Evolutionary conservation across 2,113 vertebrate genomes (phyloP).

Genomic region (Toxostoma redivivum): DNA sequence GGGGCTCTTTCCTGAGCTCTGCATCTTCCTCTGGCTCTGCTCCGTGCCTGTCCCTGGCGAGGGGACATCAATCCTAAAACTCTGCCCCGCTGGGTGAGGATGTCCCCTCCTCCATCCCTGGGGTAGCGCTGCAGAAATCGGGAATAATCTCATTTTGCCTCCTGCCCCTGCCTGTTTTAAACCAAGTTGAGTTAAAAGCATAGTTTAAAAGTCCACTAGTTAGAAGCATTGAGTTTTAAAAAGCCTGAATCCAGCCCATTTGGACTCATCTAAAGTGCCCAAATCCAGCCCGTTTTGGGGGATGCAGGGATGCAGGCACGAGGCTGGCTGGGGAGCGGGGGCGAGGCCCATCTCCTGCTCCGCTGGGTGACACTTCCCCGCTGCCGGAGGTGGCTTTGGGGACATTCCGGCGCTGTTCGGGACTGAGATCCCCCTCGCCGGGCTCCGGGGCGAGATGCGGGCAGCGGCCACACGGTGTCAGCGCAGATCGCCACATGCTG

Average conservation of each 20-base stretch:
- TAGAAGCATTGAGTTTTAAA: neutral
- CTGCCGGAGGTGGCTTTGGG: rapidly evolving
- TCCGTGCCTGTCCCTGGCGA: neutral
- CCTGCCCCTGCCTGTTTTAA: too few species aligned
- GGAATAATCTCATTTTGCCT: neutral
- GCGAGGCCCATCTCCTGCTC: too few species aligned
- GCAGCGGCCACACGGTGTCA: constrained; percentile 68
- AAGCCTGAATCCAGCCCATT: too few species aligned
- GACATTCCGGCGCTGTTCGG: neutral
- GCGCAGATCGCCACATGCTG: constrained; percentile 49
- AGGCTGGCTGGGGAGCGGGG: neutral
- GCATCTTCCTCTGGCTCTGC: neutral
- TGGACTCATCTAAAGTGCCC: rapidly evolving
- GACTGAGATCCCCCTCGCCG: rapidly evolving
- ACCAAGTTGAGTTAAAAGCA: neutral
- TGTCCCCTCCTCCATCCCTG: neutral
- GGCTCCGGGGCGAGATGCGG: neutral
- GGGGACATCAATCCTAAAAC: neutral
- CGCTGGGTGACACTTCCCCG: rapidly evolving
- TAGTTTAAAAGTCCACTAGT: too few species aligned
- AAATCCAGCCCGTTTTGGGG: neutral
- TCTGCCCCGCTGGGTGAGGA: neutral
- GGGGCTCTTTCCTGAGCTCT: constrained; percentile 1
- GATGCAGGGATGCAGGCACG: neutral
- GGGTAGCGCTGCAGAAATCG: neutral